These are phyloP conservation scores for Phataginus tricuspis DNA, from an alignment of 2,797 vertebrate species.

Conservation along the genomic window DNA sequence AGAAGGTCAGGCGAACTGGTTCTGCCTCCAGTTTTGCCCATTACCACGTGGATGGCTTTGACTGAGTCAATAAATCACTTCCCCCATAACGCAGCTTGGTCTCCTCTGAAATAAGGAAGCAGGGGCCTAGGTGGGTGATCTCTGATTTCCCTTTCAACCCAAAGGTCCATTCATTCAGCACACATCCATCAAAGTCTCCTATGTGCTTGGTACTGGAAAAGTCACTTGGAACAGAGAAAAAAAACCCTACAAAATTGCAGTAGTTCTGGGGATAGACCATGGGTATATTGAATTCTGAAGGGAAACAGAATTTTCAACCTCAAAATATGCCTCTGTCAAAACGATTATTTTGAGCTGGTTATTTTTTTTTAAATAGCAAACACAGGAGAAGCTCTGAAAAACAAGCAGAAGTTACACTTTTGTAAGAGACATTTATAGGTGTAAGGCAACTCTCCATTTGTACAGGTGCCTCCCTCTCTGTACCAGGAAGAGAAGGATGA, in stretches of 20 bases:
- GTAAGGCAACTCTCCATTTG: background rate
- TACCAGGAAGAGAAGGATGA: background rate
- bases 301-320: background rate
- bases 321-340: background rate
- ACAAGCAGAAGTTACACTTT: background rate
- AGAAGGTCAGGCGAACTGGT: background rate
- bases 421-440: background rate
- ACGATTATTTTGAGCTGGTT: background rate
- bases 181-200: slow-evolving; percentile 6
- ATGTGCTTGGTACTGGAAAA: background rate
- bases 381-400: background rate
- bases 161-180: background rate
- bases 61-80: background rate
- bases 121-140: background rate
- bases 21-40: background rate
- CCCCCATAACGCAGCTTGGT: background rate
- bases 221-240: background rate
- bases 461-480: background rate
- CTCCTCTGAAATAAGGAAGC: background rate
- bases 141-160: background rate
- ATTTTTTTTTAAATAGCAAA: background rate
- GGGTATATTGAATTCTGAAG: background rate
- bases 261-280: background rate
- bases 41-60: background rate
- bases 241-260: background rate